Percentiles rank a stretch among this genome's conserved stretches.
phyloP scores from a whole-genome alignment of 2,113 vertebrate species.

The Varanus komodoensis region DNA sequence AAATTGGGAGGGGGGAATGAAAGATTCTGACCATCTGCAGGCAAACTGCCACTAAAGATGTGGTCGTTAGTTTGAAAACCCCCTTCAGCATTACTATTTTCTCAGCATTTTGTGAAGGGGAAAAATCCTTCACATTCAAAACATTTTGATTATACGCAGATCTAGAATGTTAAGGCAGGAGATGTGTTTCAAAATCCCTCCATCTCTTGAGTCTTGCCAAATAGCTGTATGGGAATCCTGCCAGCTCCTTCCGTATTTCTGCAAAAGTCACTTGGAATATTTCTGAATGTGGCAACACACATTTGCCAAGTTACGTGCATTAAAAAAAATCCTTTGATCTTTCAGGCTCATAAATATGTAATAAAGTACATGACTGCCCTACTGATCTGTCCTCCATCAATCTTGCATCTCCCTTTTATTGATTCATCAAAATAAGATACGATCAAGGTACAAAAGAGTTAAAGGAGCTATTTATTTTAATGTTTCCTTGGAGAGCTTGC shows the following conservation, averaged over 20 bases:
- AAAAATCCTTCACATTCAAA: not conserved
- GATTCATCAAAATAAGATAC: conserved; percentile 84
- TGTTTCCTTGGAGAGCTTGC: conserved; percentile 80
- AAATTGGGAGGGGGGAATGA: not conserved
- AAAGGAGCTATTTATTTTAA: conserved; percentile 86
- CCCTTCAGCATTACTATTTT: not conserved
- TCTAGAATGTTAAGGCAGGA: conserved; percentile 70
- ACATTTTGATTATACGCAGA: conserved; percentile 69
- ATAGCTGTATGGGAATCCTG: conserved; percentile 77
- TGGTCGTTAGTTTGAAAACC: not conserved
- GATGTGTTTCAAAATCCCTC: conserved; percentile 74
- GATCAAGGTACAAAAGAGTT: conserved; percentile 83
- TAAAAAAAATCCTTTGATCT: conserved; percentile 82
- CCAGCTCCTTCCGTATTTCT: conserved; percentile 77
- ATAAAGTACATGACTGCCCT: conserved; percentile 82
- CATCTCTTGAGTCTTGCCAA: conserved; percentile 81
- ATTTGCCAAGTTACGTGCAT: conserved; percentile 84
- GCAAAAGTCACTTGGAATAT: conserved; percentile 83
- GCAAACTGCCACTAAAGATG: not conserved
- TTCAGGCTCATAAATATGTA: conserved; percentile 85
- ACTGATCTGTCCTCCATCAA: conserved; percentile 81
- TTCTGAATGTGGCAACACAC: conserved; percentile 78
- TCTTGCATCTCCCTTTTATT: conserved; percentile 79
- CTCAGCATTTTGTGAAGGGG: not conserved
- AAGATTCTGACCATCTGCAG: not conserved